Percentiles rank a stretch among this genome's conserved stretches.
Evolutionary conservation across 2,797 vertebrate species (phyloP).

Genomic region (Enteromius fasciolatus): DNA sequence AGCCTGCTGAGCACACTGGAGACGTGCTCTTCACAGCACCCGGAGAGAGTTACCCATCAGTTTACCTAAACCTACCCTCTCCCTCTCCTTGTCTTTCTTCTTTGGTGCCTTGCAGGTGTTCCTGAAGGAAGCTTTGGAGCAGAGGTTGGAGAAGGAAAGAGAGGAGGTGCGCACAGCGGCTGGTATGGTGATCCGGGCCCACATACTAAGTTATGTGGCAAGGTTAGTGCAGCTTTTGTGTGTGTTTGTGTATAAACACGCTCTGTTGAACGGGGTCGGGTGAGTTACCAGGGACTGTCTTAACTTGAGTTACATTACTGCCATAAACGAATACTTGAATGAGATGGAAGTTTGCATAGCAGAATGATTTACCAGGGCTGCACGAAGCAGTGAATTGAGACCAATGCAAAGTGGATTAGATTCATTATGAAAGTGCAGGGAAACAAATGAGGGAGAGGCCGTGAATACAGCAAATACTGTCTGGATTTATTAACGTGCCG

Average conservation of each 20-base stretch:
- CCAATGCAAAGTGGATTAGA: conserved; percentile 6
- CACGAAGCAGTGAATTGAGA: conserved; percentile 12
- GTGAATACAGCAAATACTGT: neutral
- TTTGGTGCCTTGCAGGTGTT: conserved; percentile 75
- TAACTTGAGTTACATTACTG: conserved; percentile 21
- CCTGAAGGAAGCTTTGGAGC: conserved; percentile 84
- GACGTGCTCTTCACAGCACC: conserved; percentile 7
- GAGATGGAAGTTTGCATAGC: conserved; percentile 1
- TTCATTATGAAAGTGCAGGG: conserved; percentile 30
- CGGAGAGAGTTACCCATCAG: neutral
- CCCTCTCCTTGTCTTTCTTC: conserved; percentile 52
- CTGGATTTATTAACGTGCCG: neutral
- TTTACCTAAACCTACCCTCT: neutral
- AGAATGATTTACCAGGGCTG: conserved; percentile 18
- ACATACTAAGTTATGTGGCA: conserved; percentile 94
- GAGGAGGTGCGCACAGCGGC: conserved; percentile 80
- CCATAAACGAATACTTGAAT: conserved; percentile 12
- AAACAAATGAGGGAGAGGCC: neutral
- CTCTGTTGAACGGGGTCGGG: neutral
- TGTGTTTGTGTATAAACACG: conserved; percentile 42
- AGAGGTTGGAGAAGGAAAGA: conserved; percentile 82
- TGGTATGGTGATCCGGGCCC: conserved; percentile 89
- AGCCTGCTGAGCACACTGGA: conserved; percentile 28
- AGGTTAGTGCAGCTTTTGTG: conserved; percentile 79
- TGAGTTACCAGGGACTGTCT: conserved; percentile 11